Base-by-base conservation (phyloP, 2,888 invertebrate species). In the Tyria jacobaeae region DNA sequence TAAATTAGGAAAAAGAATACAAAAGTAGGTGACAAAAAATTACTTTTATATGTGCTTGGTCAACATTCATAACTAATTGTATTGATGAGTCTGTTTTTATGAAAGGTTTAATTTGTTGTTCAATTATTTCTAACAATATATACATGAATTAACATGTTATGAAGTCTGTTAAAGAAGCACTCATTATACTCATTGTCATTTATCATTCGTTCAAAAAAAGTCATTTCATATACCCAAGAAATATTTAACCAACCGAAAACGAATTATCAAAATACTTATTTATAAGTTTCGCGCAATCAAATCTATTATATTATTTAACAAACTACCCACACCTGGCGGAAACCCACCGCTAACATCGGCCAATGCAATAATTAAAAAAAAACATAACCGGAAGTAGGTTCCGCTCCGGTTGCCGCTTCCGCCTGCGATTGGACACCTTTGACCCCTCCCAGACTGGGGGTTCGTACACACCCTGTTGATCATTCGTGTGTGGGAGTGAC, bases 351-450 rank as follows among this genome's bases (percentile, higher is more conserved):
- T 60, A n/a, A 62, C 73, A 66, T 69, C 68, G 71, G 78, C 75
- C 80, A 76, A 76, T 79, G 80, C 78, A 75, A 79, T 83, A 87
- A 89, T 91, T 90, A 85, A 89, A 90, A 89, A 81, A 86, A 49
- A 61, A 64, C 79, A 79, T 57, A 66, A 77, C 83, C 87, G 92
- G 92, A 92, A 87, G 86, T 85, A 66, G 66, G 84, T 88, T 84
- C 85, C 88, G 87, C 84, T 80, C 83, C 71, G 80, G 57, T 86
- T 80, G 85, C 74, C 76, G 76, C 80, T 88, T 90, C 91, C 91
- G 89, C 85, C 80, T 71, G 80, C 86, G 78, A 92, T 92, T 92
- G 92, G 66, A 85, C 86, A 92, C 92, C 92, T 92, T 87, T 92
- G 91, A 93, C 89, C 92, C 91, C 86, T 81, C 90, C 90, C 88